phyloP scores from a whole-genome alignment of 2,113 vertebrate genomes.

The Callospermophilus lateralis region DNA sequence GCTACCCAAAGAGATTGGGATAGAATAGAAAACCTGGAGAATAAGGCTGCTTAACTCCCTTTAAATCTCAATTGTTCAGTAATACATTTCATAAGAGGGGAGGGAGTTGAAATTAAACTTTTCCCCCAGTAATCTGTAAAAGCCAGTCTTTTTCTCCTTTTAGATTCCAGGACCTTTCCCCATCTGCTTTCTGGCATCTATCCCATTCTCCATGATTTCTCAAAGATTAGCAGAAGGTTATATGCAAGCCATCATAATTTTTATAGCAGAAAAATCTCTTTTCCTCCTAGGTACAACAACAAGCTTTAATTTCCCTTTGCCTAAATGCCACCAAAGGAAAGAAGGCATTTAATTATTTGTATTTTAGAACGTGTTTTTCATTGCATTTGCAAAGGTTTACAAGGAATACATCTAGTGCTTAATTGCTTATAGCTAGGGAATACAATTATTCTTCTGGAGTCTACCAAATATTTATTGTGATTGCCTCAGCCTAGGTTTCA shows the following conservation, averaged over 20 bases:
- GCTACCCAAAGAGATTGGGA: not conserved
- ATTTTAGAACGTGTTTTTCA: conserved; percentile 63
- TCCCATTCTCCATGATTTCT: conserved; percentile 43
- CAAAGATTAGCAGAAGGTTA: conserved; percentile 43
- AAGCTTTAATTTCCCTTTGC: conserved; percentile 69
- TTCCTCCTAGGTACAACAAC: conserved; percentile 58
- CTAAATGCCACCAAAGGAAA: conserved; percentile 68
- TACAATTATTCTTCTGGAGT: conserved; percentile 69
- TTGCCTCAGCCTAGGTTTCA: conserved; percentile 61
- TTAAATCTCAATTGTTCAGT: not conserved
- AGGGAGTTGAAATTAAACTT: conserved; percentile 20
- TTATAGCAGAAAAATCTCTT: conserved; percentile 36
- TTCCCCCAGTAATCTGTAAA: not conserved
- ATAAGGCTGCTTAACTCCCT: not conserved
- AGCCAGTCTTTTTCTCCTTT: conserved; percentile 15
- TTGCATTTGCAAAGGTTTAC: conserved; percentile 62
- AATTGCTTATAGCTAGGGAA: conserved; percentile 75
- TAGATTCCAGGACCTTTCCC: not conserved
- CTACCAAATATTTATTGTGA: conserved; percentile 79
- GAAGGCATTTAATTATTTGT: conserved; percentile 56
- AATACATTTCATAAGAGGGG: not conserved
- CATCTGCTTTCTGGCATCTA: conserved; percentile 46
- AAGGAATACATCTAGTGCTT: conserved; percentile 68
- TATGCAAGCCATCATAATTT: conserved; percentile 37
- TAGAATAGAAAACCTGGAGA: not conserved